Conservation (phyloP, 2,888 invertebrate genomes). For the Leucophenga montana region DNA sequence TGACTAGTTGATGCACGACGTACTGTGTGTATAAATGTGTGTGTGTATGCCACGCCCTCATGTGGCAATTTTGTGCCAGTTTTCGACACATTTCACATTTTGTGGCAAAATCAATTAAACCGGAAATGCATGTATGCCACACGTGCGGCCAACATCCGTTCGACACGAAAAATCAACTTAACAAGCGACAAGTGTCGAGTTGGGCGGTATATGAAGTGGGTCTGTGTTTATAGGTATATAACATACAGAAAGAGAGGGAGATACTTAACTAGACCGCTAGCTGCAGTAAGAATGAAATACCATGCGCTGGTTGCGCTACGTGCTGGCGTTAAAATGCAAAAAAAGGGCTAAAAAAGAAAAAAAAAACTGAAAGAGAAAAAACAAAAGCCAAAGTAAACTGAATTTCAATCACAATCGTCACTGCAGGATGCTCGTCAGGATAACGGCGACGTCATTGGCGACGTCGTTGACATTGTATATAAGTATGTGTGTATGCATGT, state of each 20-base stretch:
- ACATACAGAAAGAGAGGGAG: not conserved
- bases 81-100: slow-evolving; percentile 65
- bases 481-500: not conserved
- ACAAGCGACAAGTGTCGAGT: slow-evolving; percentile 47
- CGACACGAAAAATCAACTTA: slow-evolving; percentile 43
- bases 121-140: slow-evolving; percentile 61
- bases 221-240: not conserved
- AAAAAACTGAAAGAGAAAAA: not conserved
- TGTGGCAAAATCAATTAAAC: slow-evolving; percentile 68
- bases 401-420: slow-evolving; percentile 37
- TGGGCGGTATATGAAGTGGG: slow-evolving; percentile 18
- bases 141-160: slow-evolving; percentile 46
- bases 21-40: slow-evolving; percentile 25
- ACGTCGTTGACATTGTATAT: not conserved
- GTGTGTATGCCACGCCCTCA: slow-evolving; percentile 10
- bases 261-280: not conserved
- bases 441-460: not conserved
- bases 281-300: not conserved
- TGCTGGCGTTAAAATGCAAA: slow-evolving; percentile 29
- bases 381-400: slow-evolving; percentile 32
- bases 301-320: not conserved
- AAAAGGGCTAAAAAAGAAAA: not conserved
- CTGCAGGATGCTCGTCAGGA: not conserved
- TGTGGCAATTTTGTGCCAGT: slow-evolving; percentile 43
- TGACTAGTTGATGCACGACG: slow-evolving; percentile 14